Evolutionary conservation across 2,888 invertebrate species (phyloP).

Genomic region (Ophion obscuratus): DNA sequence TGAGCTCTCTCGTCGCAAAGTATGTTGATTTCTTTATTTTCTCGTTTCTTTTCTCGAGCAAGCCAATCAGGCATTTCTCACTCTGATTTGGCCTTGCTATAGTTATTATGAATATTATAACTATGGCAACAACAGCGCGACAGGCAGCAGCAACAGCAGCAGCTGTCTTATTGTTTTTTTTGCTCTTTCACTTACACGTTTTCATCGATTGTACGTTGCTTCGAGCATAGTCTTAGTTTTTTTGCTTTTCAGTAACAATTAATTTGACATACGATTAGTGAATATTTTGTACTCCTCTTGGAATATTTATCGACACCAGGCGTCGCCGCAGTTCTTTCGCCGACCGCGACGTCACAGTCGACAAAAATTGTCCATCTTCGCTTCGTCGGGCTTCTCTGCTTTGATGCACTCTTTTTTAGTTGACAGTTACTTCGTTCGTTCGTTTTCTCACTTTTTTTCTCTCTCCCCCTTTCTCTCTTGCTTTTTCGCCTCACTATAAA

Average conservation of each 20-base stretch:
- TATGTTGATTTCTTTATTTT: constrained; percentile 16
- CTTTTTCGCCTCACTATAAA: constrained; percentile 56
- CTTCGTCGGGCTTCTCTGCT: constrained; percentile 66
- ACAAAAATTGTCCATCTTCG: constrained; percentile 82
- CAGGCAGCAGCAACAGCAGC: constrained; percentile 69
- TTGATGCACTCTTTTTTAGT: constrained; percentile 67
- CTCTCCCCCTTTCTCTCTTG: constrained; percentile 18
- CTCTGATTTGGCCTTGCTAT: constrained; percentile 32
- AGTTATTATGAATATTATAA: constrained; percentile 31
- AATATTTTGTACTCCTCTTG: constrained; percentile 67
- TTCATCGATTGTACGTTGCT: constrained; percentile 63
- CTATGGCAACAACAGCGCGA: constrained; percentile 54
- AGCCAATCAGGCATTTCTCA: constrained; percentile 30
- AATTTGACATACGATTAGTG: constrained; percentile 57
- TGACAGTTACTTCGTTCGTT: constrained; percentile 35
- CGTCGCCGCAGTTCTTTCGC: constrained; percentile 84
- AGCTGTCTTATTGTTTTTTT: constrained; percentile 54
- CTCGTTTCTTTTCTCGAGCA: constrained; percentile 16
- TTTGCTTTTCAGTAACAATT: constrained; percentile 27
- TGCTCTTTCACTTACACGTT: constrained; percentile 52
- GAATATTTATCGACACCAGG: constrained; percentile 76
- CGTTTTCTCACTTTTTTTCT: constrained; percentile 19
- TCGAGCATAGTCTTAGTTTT: constrained; percentile 53
- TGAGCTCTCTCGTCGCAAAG: constrained; percentile 30
- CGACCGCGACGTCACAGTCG: constrained; percentile 82